Base-by-base conservation (phyloP, 2,797 vertebrate species). In the Cephalopachus bancanus region DNA sequence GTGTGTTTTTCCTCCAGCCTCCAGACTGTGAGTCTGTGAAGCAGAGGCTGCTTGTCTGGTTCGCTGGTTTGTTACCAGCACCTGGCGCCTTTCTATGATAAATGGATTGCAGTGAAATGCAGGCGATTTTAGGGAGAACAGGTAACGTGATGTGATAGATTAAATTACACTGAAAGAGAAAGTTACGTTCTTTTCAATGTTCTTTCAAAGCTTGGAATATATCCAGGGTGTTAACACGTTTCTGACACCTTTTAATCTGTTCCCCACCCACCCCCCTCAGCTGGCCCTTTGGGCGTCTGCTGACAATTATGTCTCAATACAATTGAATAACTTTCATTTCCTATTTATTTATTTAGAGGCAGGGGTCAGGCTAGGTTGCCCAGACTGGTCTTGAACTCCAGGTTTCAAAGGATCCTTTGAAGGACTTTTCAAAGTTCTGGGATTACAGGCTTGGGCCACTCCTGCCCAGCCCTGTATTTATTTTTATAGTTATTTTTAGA, bases 401-500 rank as follows among this genome's bases (percentile, higher is more conserved):
- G 37, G 37, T 37, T 37, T 37, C 37, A 37, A 37, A 37, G 37
- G 37, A 37, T 37, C 37, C 37, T 37, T 37, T 37, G 37, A 37
- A 37, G 37, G 37, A 37, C 37, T 37, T 37, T 37, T 37, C 37
- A 37, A 37, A 37, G 37, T 37, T 37, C 37, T 37, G 37, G 37
- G 37, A 37, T 37, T 37, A 37, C 37, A 37, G 37, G 37, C 37
- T 37, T 37, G 37, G 37, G 37, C 37, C 37, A 37, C 37, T 37
- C 37, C 37, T 37, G 37, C 37, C 37, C 37, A 37, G 37, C 30
- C 67, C 84, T 55, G 28, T 59, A 10, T 84, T 53, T 93, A 30
- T 69, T 94, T 94, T 91, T 67, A 74, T 78, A 69, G 49, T 79
- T 89, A 64, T 72, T 96, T 80, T 80, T 84, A 64, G 17, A 37